Conservation (phyloP, 2,797 vertebrate genomes). For the Ctenochaetus hawaiiensis region DNA sequence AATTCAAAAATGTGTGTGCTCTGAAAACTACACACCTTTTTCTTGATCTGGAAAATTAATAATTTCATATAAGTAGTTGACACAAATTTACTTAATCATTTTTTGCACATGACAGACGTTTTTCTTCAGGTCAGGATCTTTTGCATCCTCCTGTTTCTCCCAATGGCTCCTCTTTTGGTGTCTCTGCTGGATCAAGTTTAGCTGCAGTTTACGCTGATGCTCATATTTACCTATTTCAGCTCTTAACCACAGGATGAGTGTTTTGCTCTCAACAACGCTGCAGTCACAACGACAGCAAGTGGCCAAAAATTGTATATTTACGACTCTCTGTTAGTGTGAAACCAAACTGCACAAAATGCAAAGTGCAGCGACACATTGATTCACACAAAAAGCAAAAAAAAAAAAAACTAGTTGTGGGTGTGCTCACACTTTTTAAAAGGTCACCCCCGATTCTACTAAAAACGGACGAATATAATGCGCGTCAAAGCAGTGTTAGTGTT, state of each 20-base stretch:
- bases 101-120: no score
- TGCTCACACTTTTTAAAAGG: background rate
- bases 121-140: background rate
- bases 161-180: background rate
- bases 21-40: background rate
- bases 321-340: background rate
- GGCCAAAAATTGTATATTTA: background rate
- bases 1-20: background rate
- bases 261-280: background rate
- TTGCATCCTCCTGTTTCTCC: background rate
- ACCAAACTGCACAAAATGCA: background rate
- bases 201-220: conserved; percentile 5
- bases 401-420: background rate
- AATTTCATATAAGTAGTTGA: background rate
- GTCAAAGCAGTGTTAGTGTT: no score
- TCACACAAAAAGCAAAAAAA: background rate
- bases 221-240: background rate
- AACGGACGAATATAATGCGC: background rate
- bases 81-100: background rate
- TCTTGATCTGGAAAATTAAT: background rate
- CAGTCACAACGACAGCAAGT: background rate
- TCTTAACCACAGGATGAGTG: background rate
- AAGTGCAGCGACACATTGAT: background rate
- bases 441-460: background rate
- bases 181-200: background rate